A percentile compares a stretch with the other conserved stretches of the same genome.
Evolutionary conservation across 2,797 vertebrate species (phyloP).

Genomic region (Crocidura indochinensis): DNA sequence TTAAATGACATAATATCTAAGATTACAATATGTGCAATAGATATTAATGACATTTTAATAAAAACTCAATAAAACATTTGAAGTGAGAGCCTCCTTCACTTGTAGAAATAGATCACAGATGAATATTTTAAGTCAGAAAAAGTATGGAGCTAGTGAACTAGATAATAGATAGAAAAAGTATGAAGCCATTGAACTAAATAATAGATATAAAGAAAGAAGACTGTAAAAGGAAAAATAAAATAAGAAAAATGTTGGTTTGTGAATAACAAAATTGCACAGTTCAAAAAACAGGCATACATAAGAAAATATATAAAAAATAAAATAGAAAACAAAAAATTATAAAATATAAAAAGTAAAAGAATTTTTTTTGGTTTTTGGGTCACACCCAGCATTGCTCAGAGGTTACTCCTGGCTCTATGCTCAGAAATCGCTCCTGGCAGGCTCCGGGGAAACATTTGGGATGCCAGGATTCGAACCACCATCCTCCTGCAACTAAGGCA

Average conservation of each 20-base stretch:
- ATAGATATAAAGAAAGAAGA: too few relatives aligned
- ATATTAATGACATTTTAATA: background rate
- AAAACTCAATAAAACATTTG: background rate
- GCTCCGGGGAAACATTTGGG: too few relatives aligned
- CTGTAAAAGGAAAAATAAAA: background rate
- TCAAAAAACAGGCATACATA: background rate
- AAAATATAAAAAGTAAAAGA: too few relatives aligned
- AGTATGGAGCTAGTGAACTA: background rate
- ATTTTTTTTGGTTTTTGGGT: too few relatives aligned
- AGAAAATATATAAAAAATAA: background rate
- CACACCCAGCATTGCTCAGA: too few relatives aligned
- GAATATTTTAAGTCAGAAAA: conserved; percentile 9
- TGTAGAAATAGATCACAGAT: background rate
- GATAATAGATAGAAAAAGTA: background rate
- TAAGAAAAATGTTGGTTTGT: background rate
- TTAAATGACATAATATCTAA: background rate
- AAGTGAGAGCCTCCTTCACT: background rate
- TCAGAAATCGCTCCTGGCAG: too few relatives aligned
- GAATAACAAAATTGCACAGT: background rate
- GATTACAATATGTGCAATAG: background rate
- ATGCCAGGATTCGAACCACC: too few relatives aligned
- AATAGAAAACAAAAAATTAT: too few relatives aligned
- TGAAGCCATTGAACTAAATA: background rate
- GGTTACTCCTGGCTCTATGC: too few relatives aligned
- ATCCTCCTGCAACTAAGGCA: too few relatives aligned